Percentiles rank a stretch among this genome's conserved stretches.
Evolutionary conservation across 2,888 invertebrate genomes (phyloP).

Genomic region (Automeris io): DNA sequence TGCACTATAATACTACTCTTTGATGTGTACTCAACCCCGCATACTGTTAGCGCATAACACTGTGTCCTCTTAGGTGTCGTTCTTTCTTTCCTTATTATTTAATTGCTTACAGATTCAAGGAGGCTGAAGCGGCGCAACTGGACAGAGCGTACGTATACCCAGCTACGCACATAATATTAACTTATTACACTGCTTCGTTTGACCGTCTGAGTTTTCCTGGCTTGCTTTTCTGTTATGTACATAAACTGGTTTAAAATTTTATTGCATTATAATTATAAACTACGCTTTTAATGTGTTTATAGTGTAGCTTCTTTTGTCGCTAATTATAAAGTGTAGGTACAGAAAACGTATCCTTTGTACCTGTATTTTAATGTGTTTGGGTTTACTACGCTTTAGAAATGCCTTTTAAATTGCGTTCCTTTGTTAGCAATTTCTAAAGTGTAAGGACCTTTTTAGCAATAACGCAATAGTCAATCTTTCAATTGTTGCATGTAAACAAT

Average conservation of each 20-base stretch:
- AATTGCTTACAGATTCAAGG: slow-evolving; percentile 90
- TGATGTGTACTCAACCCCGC: slow-evolving; percentile 52
- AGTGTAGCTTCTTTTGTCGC: too few relatives aligned
- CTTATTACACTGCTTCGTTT: slow-evolving; percentile 44
- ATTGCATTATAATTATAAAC: neutral
- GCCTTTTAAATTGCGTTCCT: too few relatives aligned
- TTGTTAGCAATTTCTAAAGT: too few relatives aligned
- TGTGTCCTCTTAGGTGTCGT: slow-evolving; percentile 43
- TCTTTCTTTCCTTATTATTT: slow-evolving; percentile 72
- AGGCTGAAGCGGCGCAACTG: slow-evolving; percentile 86
- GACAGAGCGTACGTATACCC: slow-evolving; percentile 89
- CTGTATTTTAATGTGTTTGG: too few relatives aligned
- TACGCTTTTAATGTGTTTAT: too few relatives aligned
- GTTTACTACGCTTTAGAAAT: too few relatives aligned
- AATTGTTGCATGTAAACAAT: too few relatives aligned
- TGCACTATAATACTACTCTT: slow-evolving; percentile 49
- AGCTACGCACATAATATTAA: slow-evolving; percentile 45
- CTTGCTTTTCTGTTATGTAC: slow-evolving; percentile 28
- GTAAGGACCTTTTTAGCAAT: too few relatives aligned
- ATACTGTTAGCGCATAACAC: slow-evolving; percentile 40
- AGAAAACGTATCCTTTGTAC: too few relatives aligned
- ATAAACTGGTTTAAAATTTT: slow-evolving; percentile 1
- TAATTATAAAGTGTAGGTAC: too few relatives aligned
- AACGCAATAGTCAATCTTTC: too few relatives aligned
- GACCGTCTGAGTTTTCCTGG: slow-evolving; percentile 46